Evolutionary conservation across 2,888 invertebrate genomes (phyloP), one percentile per base, ranked within the genome.

Genomic region (Noctua pronuba): DNA sequence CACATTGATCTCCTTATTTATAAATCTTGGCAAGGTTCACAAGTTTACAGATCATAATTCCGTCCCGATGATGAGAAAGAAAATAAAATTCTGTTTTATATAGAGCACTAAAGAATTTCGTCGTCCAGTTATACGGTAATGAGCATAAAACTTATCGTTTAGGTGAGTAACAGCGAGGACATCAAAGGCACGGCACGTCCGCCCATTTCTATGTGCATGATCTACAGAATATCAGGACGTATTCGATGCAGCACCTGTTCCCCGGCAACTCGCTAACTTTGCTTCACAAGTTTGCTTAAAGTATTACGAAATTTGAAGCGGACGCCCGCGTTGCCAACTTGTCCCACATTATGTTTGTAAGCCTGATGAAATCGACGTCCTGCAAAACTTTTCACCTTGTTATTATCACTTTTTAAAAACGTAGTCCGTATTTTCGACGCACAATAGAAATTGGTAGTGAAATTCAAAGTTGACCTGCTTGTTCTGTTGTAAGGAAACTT

Each of bases 221-320:
- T 78, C 87, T 83, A 88, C 84, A 91, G 92, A 93, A 94, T 93
- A 94, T 93, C 92, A 89, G 91, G 89, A 92, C 92, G 92, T 93
- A 94, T 95, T 94, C 94, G 91, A 92, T 92, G 94, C 94, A 93
- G 94, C 95, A 95, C 95, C 95, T 95, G 95, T 92, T 92, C 93
- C 83, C 83, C 87, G 89, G 88, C 91, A 93, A 92, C 92, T 92
- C 90, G 88, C 92, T 91, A 95, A 95, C 94, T 95, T 94, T 88
- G 87, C 90, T 91, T 91, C 93, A 89, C 91, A 94, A 95, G 94
- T 95, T 95, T 96, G 91, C 93, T 92, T 94, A 95, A 96, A 95
- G 94, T 95, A 95, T 95, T 95, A 95, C 93, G 92, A 94, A 95
- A 94, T 95, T 95, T 92, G 91, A 92, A 93, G 92, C 93, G 92